phyloP scores from a whole-genome alignment of 2,113 vertebrate species.

The Mastomys natalensis region DNA sequence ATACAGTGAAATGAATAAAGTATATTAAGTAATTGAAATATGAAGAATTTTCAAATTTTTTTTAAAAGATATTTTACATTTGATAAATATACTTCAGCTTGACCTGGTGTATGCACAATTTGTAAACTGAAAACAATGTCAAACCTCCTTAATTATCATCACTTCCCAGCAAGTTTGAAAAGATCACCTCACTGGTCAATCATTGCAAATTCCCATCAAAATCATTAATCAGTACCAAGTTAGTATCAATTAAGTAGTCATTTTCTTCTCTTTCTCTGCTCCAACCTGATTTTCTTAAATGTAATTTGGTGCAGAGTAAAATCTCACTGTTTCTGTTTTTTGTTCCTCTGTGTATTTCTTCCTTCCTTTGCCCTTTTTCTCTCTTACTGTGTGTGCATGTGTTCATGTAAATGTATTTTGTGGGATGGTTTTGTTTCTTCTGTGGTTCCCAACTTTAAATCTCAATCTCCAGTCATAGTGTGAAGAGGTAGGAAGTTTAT shows the following conservation, averaged over 20 bases:
- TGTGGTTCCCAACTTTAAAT: background rate
- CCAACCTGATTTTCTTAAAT: background rate
- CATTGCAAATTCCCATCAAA: background rate
- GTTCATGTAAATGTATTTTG: background rate
- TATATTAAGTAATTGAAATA: background rate
- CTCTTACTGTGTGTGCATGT: background rate
- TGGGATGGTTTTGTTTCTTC: background rate
- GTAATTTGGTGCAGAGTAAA: background rate
- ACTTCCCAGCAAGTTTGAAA: conserved; percentile 56
- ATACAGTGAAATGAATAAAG: background rate
- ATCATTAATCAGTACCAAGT: background rate
- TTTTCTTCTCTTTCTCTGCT: background rate
- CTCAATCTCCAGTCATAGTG: background rate
- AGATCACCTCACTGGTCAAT: background rate
- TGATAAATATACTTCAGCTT: background rate
- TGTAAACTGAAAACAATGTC: background rate
- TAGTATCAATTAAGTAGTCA: conserved; percentile 11
- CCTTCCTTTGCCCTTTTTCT: accelerated
- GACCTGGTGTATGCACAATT: background rate
- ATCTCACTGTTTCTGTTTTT: background rate
- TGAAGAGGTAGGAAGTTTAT: accelerated
- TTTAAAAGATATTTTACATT: background rate
- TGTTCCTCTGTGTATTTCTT: background rate
- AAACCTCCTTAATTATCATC: background rate
- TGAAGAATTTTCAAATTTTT: background rate